A percentile compares a stretch with the other conserved stretches of the same genome.
These are phyloP conservation scores for Dicranocentrus wangi DNA, from an alignment of 2,888 invertebrate species.

Conservation along the genomic window DNA sequence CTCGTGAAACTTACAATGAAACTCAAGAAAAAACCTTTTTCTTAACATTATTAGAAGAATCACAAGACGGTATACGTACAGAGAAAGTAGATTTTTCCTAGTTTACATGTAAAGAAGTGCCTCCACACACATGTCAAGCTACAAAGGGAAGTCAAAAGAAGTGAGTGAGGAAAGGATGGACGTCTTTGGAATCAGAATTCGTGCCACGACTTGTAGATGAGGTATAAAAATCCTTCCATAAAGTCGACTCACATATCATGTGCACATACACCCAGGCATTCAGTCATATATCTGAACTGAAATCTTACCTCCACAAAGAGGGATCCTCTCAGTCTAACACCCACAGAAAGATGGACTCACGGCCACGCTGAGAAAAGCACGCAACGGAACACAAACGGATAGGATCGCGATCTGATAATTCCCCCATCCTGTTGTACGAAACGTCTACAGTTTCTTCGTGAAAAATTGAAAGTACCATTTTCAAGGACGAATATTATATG, in stretches of 20 bases:
- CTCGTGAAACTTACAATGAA: too few species aligned
- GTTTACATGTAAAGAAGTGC: too few species aligned
- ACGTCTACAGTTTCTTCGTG: background rate
- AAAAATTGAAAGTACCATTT: slow-evolving; percentile 9
- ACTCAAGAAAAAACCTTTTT: too few species aligned
- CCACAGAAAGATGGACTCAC: background rate
- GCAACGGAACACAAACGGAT: too few species aligned
- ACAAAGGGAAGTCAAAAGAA: slow-evolving; percentile 14
- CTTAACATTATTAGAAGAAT: background rate
- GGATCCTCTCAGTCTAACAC: background rate
- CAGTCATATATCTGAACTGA: background rate
- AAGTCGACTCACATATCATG: slow-evolving; percentile 16
- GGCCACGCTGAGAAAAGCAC: too few species aligned
- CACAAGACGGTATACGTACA: background rate
- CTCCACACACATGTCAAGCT: slow-evolving; percentile 15
- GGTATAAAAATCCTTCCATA: slow-evolving; percentile 27
- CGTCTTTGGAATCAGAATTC: slow-evolving; percentile 70
- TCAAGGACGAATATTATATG: slow-evolving; percentile 29
- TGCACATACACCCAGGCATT: slow-evolving; percentile 7
- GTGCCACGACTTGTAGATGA: slow-evolving; percentile 70
- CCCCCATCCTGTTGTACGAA: background rate
- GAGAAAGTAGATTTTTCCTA: too few species aligned
- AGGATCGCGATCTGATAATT: background rate
- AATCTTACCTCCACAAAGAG: background rate
- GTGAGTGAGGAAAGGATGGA: slow-evolving; percentile 44